These are phyloP conservation scores for Epizoanthus ramosus DNA, from an alignment of 92 coral and sea anemone species.

Conservation along the genomic window DNA sequence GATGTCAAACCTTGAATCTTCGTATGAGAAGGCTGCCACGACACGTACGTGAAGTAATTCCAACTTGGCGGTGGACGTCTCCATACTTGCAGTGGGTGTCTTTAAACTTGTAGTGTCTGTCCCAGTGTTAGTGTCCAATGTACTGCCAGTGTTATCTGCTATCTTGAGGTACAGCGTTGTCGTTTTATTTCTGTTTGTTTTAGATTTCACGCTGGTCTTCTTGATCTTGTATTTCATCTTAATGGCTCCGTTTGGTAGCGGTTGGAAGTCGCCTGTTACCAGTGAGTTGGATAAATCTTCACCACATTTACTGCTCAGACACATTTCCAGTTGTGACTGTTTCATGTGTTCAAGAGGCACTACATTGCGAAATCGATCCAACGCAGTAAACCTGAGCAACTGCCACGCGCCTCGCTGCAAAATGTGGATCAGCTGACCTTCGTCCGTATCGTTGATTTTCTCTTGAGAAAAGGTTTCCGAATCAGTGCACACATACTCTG, in stretches of 20 bases:
- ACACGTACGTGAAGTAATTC: background rate
- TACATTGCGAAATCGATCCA: background rate
- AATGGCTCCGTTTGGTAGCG: background rate
- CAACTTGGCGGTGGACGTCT: background rate
- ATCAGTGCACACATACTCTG: background rate
- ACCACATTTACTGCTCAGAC: background rate
- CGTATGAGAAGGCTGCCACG: conserved; percentile 14
- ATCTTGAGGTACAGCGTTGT: background rate
- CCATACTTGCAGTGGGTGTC: background rate
- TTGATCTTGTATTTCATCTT: conserved; percentile 8
- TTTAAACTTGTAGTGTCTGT: too few species aligned
- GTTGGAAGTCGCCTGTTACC: background rate
- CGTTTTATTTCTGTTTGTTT: background rate
- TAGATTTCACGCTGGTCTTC: background rate
- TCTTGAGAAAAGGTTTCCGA: background rate
- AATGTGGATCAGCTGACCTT: background rate
- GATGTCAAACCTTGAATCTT: conserved; percentile 13
- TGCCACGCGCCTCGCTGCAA: conserved; percentile 10
- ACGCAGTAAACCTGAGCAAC: background rate
- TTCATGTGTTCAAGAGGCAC: background rate
- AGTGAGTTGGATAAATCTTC: background rate
- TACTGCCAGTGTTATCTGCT: background rate
- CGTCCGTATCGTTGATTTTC: background rate
- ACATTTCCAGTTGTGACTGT: background rate
- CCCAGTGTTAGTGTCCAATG: too few species aligned